phyloP scores from a whole-genome alignment of 2,888 invertebrate genomes.

The Busseola fusca region DNA sequence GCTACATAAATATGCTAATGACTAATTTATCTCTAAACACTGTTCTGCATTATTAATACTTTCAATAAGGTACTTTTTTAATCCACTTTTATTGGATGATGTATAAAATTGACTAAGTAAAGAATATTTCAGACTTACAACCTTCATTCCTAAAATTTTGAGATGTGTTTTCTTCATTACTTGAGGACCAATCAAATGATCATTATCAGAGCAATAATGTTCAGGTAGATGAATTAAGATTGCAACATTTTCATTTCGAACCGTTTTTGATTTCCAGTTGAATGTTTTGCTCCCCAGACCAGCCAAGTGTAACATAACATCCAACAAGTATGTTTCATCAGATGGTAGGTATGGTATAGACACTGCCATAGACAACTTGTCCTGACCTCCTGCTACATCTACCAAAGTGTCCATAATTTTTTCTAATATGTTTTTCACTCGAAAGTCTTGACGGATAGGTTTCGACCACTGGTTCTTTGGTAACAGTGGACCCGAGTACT shows the following conservation, averaged over 20 bases:
- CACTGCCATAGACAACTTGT: conserved; percentile 85
- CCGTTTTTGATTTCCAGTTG: conserved; percentile 82
- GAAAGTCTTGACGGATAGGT: conserved; percentile 86
- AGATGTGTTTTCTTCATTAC: conserved; percentile 90
- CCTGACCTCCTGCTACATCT: conserved; percentile 80
- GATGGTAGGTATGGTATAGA: conserved; percentile 88
- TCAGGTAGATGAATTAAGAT: conserved; percentile 91
- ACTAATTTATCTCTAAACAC: conserved; percentile 58
- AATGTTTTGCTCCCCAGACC: conserved; percentile 78
- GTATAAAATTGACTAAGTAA: conserved; percentile 84
- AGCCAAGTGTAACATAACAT: conserved; percentile 89
- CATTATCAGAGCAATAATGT: conserved; percentile 89
- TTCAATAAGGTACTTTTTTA: conserved; percentile 87
- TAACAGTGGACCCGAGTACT: conserved; percentile 89
- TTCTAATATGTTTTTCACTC: conserved; percentile 86
- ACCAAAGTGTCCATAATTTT: conserved; percentile 82
- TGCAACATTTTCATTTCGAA: conserved; percentile 86
- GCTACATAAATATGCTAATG: conserved; percentile 34
- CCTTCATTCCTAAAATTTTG: conserved; percentile 90
- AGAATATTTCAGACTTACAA: conserved; percentile 89
- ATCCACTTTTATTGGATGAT: conserved; percentile 80
- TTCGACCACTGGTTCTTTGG: conserved; percentile 87
- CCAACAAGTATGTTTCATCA: conserved; percentile 89
- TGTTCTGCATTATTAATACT: conserved; percentile 78
- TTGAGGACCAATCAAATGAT: conserved; percentile 90